phyloP scores from a whole-genome alignment of 2,797 vertebrate genomes.

The Allochrocebus solatus region DNA sequence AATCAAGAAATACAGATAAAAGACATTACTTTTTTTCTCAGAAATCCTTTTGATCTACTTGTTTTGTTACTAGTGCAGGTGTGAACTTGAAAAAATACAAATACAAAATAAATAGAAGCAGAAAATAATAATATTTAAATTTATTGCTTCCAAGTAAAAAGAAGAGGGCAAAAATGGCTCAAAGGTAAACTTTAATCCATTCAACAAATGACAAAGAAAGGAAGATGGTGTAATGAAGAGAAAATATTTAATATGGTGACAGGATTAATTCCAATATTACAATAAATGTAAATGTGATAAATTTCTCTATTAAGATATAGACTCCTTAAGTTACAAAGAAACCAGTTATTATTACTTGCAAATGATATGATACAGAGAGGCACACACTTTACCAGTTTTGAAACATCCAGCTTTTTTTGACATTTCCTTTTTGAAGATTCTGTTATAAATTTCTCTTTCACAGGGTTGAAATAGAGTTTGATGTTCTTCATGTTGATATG shows the following conservation, averaged over 20 bases:
- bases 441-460: neutral
- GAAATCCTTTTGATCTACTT: neutral
- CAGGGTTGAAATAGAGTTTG: neutral
- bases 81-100: neutral
- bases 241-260: neutral
- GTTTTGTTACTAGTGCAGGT: neutral
- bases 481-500: neutral
- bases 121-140: neutral
- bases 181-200: neutral
- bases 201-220: neutral
- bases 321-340: neutral
- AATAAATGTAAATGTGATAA: conserved; percentile 9
- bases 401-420: neutral
- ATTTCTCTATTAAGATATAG: neutral
- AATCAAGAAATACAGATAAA: neutral
- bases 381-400: neutral
- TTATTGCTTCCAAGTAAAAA: neutral
- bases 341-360: neutral
- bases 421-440: neutral
- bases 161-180: neutral
- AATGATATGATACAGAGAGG: neutral
- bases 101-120: neutral
- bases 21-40: neutral
- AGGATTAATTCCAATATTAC: neutral
- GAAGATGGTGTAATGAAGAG: neutral